Conservation (phyloP, 1,140 invertebrate genomes). For the Heliconius himera region DNA sequence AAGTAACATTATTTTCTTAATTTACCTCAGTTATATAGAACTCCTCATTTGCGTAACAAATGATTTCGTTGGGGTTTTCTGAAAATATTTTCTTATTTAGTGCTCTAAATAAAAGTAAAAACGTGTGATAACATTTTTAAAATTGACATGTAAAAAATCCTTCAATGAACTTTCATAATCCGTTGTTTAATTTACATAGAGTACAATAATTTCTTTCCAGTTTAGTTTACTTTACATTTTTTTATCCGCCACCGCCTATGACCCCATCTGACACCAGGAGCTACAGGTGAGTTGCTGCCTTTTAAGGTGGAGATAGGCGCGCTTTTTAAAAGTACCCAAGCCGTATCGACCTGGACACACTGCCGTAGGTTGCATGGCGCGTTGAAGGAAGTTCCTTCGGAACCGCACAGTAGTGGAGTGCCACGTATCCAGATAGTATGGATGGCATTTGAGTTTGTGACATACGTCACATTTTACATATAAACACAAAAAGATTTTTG, state of each 20-base stretch:
- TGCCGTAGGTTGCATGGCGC: too few species aligned
- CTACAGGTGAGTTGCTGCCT: too few species aligned
- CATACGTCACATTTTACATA: neutral
- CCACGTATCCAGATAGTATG: too few species aligned
- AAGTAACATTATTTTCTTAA: neutral
- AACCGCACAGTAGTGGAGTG: too few species aligned
- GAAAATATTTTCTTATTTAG: slow-evolving; percentile 16
- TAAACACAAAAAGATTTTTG: too few species aligned
- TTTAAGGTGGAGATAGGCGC: too few species aligned
- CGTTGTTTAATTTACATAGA: neutral
- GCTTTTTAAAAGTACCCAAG: too few species aligned
- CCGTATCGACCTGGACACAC: too few species aligned
- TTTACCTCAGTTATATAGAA: slow-evolving; percentile 50
- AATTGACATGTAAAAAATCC: neutral
- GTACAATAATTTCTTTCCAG: neutral
- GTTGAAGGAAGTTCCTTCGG: too few species aligned
- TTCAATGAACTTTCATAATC: neutral
- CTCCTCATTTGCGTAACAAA: slow-evolving; percentile 51
- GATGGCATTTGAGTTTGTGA: too few species aligned
- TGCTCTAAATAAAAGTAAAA: neutral
- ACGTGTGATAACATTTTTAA: neutral
- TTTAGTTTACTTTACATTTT: neutral
- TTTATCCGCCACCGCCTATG: too few species aligned
- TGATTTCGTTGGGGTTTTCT: slow-evolving; percentile 44
- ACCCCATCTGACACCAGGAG: too few species aligned